Evolutionary conservation across 2,113 vertebrate species (phyloP).

Genomic region (Notiomystis cincta): DNA sequence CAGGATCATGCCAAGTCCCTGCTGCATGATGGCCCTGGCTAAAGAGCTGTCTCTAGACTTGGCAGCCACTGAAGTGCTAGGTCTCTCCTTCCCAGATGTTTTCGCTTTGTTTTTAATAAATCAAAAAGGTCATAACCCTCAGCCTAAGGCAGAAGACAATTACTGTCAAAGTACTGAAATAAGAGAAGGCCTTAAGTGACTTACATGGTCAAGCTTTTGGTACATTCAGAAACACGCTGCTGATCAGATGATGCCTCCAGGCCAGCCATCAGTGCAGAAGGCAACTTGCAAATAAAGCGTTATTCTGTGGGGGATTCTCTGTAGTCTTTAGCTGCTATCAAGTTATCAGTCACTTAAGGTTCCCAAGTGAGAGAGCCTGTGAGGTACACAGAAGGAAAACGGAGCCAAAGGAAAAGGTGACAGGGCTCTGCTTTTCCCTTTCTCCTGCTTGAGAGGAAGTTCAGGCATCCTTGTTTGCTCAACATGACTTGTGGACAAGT

Average conservation of each 20-base stretch:
- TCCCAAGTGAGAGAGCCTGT: neutral
- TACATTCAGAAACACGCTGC: neutral
- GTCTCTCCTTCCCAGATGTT: slow-evolving; percentile 10
- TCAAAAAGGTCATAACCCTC: neutral
- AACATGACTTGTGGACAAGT: neutral
- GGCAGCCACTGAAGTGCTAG: neutral
- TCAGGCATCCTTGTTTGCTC: neutral
- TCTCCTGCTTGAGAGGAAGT: neutral
- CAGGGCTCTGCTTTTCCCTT: neutral
- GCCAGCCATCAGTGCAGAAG: neutral
- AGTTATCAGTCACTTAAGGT: neutral
- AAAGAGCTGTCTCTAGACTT: neutral
- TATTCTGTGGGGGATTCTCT: neutral
- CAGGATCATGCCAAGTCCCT: neutral
- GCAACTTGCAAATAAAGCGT: neutral
- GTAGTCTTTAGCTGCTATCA: neutral
- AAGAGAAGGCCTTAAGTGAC: neutral
- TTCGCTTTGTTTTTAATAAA: neutral
- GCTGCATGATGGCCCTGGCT: neutral
- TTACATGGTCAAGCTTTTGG: neutral
- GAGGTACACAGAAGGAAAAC: neutral
- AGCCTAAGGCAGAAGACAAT: neutral
- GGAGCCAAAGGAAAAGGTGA: neutral
- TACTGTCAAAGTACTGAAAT: neutral
- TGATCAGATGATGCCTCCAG: neutral